Evolutionary conservation across 2,888 invertebrate species (phyloP).

Genomic region (Napeogenes sylphis): DNA sequence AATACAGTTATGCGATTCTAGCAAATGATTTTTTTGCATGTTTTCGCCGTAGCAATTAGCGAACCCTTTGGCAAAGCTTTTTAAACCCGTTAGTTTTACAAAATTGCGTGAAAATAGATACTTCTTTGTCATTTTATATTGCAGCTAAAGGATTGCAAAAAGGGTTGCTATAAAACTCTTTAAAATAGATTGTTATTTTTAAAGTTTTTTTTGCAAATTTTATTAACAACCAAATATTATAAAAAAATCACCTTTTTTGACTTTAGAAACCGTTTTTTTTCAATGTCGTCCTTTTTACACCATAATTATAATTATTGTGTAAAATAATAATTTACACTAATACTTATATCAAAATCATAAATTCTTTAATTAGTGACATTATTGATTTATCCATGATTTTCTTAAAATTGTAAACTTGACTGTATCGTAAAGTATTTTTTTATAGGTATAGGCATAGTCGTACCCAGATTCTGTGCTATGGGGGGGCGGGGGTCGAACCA

Average conservation of each 20-base stretch:
- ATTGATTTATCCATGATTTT: no score
- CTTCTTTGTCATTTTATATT: constrained; percentile 41
- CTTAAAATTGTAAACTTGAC: no score
- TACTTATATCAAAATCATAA: no score
- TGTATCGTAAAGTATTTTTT: no score
- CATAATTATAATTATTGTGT: no score
- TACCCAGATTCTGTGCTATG: no score
- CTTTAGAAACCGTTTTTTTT: neutral
- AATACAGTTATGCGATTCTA: constrained; percentile 46
- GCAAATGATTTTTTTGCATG: constrained; percentile 43
- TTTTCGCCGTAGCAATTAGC: constrained; percentile 47
- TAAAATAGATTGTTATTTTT: constrained; percentile 15
- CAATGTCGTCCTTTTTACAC: no score
- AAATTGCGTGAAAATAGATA: constrained; percentile 36
- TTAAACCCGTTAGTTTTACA: constrained; percentile 43
- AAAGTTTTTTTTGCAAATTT: constrained; percentile 1
- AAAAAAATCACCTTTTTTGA: neutral
- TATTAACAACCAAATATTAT: constrained; percentile 4
- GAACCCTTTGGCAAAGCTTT: constrained; percentile 53
- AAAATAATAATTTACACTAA: no score
- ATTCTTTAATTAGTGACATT: no score
- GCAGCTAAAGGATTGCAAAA: constrained; percentile 56
- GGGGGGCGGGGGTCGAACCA: no score
- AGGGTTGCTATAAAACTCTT: constrained; percentile 41
- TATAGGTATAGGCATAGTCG: no score